Percentiles rank a stretch among this genome's conserved stretches.
phyloP scores from a whole-genome alignment of 2,797 vertebrate genomes.

The Gymnothorax reevesii region DNA sequence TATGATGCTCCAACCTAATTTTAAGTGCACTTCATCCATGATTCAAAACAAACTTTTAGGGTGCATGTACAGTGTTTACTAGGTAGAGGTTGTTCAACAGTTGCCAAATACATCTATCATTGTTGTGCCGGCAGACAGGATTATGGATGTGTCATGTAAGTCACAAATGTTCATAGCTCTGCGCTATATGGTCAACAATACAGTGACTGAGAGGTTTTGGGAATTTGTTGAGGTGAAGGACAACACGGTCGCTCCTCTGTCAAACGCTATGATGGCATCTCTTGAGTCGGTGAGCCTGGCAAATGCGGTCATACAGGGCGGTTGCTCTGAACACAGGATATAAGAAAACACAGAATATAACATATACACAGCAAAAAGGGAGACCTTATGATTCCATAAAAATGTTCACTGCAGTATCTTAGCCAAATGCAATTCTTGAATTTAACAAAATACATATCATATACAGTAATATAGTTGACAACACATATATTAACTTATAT shows the following conservation, averaged over 20 bases:
- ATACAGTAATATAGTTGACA: not conserved
- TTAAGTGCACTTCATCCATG: too few species aligned
- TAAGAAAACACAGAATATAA: conserved; percentile 9
- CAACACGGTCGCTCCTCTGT: conserved; percentile 4
- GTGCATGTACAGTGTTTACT: too few species aligned
- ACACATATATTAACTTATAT: conserved; percentile 23
- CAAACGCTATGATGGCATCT: not conserved
- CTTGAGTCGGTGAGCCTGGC: conserved; percentile 6
- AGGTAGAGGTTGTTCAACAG: too few species aligned
- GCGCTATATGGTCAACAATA: conserved; percentile 13
- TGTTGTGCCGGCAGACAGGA: conserved; percentile 20
- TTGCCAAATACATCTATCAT: not conserved
- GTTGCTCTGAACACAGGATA: not conserved
- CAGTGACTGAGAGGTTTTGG: conserved; percentile 6
- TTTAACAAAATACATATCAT: not conserved
- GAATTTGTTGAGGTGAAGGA: conserved; percentile 14
- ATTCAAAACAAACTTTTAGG: too few species aligned
- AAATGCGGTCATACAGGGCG: too few species aligned
- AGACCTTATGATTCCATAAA: not conserved
- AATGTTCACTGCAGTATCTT: not conserved
- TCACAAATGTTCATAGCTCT: conserved; percentile 24
- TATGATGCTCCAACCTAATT: too few species aligned
- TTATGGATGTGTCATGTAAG: conserved; percentile 17
- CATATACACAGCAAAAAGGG: not conserved
- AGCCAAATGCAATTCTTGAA: not conserved